Base-by-base conservation (phyloP, 2,113 vertebrate genomes). In the Psittacara wagleri region DNA sequence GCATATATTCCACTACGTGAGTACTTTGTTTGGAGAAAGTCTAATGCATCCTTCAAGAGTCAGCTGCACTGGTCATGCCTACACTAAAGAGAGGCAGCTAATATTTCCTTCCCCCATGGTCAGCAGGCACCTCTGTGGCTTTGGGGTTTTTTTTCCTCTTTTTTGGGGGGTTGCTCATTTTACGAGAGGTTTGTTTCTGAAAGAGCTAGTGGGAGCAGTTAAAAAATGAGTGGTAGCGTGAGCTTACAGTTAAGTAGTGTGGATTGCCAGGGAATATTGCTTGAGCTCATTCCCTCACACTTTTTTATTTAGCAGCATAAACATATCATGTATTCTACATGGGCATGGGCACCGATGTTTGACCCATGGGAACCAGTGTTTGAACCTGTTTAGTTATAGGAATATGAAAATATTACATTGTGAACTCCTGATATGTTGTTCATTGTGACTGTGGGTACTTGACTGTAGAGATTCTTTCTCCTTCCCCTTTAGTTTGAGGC, bases 361-460 rank as follows among this genome's bases (percentile, higher is more conserved):
- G 46, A 22, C 46, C 19, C 25, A 86, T 5, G 37, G 19, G 9
- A 19, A 76, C 2, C 14, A 16, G 7, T n/a, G 6, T 27, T 29
- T 83, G 25, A 72, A 31, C 18, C 27, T 20, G 17, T 43, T 15
- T 66, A 10, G 25, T 29, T 33, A 29, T 0, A 66, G 5, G 15
- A 70, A 35, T 59, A 44, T 29, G 17, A 37, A 83, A 83, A 6
- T 7, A 17, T 75, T 68, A 4, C 37, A 1, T 11, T 68, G 18
- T 44, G n/a, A 72, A 75, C 6, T 33, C 5, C 13, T 59, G 10
- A 4, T 52, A 1, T 33, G 18, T 14, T 59, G 18, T 10, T 86
- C 1, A 0, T 4, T 46, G 7, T 64, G 25, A 68, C 13, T 59
- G 13, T 1, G 0, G 20, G 31, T 22, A 54, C 41, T 55, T 63